Evolutionary conservation across 2,888 invertebrate genomes (phyloP).

Genomic region (Pseudococcus longispinus): DNA sequence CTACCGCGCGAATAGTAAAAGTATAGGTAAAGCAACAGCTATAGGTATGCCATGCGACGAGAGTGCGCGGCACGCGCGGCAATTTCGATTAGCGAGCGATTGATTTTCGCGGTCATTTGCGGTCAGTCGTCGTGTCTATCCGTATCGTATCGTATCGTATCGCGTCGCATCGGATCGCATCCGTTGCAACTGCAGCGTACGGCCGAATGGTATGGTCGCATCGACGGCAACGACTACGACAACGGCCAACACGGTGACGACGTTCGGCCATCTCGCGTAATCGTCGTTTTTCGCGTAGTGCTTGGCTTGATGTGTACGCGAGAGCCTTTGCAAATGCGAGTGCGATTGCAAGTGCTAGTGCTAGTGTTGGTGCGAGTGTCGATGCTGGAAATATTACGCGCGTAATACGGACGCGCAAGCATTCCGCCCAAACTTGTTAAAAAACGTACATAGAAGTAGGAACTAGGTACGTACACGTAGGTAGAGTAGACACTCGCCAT

Average conservation of each 20-base stretch:
- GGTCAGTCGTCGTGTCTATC: neutral
- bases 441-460: too few relatives aligned
- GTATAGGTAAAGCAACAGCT: slow-evolving; percentile 3
- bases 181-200: neutral
- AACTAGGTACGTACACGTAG: too few relatives aligned
- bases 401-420: too few relatives aligned
- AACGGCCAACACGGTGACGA: neutral
- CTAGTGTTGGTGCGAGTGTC: too few relatives aligned
- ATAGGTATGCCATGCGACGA: neutral
- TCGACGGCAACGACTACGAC: slow-evolving; percentile 3
- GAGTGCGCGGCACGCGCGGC: neutral
- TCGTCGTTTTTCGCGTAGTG: too few relatives aligned
- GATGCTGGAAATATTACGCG: neutral
- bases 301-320: too few relatives aligned
- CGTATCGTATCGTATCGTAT: neutral
- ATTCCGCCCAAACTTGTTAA: too few relatives aligned
- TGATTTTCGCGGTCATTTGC: slow-evolving; percentile 48
- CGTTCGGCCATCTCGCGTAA: neutral
- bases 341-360: neutral
- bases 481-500: too few relatives aligned
- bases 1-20: slow-evolving; percentile 30
- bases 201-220: neutral
- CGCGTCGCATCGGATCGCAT: neutral
- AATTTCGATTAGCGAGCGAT: slow-evolving; percentile 30
- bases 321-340: too few relatives aligned